phyloP scores from a whole-genome alignment of 2,113 vertebrate species.

The Genyomyrus donnyi region DNA sequence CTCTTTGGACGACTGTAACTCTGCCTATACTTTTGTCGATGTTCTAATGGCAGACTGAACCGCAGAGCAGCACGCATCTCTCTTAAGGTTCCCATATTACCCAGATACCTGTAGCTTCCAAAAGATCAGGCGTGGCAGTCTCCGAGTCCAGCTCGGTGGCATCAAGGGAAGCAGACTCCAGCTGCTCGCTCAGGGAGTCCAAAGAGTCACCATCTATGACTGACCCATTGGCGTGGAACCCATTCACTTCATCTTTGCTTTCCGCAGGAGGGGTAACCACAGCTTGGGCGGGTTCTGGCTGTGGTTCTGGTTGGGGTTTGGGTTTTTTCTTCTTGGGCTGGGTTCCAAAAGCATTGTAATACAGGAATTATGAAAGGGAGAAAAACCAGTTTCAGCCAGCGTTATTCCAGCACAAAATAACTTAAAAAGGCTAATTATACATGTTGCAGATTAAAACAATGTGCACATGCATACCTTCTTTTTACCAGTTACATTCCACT shows the following conservation, averaged over 20 bases:
- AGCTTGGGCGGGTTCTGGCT: slow-evolving; percentile 40
- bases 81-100: background rate
- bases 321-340: slow-evolving; percentile 89
- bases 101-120: slow-evolving; percentile 58
- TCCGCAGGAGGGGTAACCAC: slow-evolving; percentile 41
- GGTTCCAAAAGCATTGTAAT: slow-evolving; percentile 1
- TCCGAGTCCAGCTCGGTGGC: slow-evolving; percentile 77
- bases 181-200: slow-evolving; percentile 84
- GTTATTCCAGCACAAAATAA: background rate
- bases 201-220: slow-evolving; percentile 74
- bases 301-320: slow-evolving; percentile 65
- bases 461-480: slow-evolving; percentile 72
- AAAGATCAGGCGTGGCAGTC: slow-evolving; percentile 43
- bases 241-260: slow-evolving; percentile 68
- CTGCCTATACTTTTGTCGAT: background rate
- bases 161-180: slow-evolving; percentile 81
- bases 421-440: background rate
- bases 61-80: background rate
- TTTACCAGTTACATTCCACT: slow-evolving; percentile 91
- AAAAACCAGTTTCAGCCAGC: background rate
- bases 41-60: background rate
- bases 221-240: slow-evolving; percentile 80
- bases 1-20: background rate
- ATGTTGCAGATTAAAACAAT: background rate
- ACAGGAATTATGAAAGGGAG: background rate